Evolutionary conservation across 2,888 invertebrate genomes (phyloP).

Genomic region (Monochamus alternatus): DNA sequence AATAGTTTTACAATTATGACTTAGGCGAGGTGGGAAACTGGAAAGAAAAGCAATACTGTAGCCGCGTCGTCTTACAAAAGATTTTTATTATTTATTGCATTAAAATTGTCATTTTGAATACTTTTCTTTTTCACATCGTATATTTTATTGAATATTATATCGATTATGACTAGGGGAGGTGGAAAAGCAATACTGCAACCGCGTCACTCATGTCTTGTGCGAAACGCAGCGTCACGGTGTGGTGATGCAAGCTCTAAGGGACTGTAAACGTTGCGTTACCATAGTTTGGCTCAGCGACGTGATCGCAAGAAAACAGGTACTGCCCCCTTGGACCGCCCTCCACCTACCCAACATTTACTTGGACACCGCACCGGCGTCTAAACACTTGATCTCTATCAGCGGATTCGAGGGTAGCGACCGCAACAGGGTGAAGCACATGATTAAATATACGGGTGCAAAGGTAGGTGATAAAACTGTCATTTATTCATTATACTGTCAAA

Average conservation of each 20-base stretch:
- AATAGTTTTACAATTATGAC: no score
- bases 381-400: constrained; percentile 87
- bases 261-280: constrained; percentile 83
- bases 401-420: constrained; percentile 94
- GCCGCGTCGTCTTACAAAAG: no score
- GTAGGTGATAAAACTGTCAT: constrained; percentile 70
- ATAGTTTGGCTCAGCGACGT: constrained; percentile 95
- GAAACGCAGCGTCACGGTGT: constrained; percentile 92
- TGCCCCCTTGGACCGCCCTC: constrained; percentile 94
- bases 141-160: no score
- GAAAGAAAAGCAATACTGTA: no score
- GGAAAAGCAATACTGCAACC: constrained; percentile 86
- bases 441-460: constrained; percentile 89
- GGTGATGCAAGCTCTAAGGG: constrained; percentile 86
- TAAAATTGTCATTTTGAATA: no score
- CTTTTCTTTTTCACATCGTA: no score
- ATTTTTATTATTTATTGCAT: no score
- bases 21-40: no score
- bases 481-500: no score
- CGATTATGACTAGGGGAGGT: constrained; percentile 85
- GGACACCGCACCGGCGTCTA: constrained; percentile 81
- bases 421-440: constrained; percentile 86
- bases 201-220: constrained; percentile 94
- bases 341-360: constrained; percentile 84
- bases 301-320: constrained; percentile 86